Conservation (phyloP, 2,113 vertebrate species). For the Megaleporinus macrocephalus region DNA sequence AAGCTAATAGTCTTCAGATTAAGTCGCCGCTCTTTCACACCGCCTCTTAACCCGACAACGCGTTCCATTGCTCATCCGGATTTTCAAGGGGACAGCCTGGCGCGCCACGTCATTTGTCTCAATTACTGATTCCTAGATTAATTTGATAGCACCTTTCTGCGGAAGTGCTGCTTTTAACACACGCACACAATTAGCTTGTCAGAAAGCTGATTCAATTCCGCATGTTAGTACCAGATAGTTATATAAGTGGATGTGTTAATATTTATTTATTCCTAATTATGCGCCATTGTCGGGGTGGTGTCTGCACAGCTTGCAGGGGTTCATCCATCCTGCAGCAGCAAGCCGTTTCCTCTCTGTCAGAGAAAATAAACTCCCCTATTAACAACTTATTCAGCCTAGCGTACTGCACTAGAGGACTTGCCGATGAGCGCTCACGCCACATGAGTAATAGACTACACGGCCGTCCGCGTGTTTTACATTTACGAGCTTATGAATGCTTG, state of each 20-base stretch:
- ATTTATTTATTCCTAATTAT: slow-evolving; percentile 67
- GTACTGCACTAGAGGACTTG: slow-evolving; percentile 36
- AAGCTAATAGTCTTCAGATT: slow-evolving; percentile 61
- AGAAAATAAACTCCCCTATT: slow-evolving; percentile 62
- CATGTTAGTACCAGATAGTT: slow-evolving; percentile 52
- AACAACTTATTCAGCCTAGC: slow-evolving; percentile 57
- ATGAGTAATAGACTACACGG: slow-evolving; percentile 52
- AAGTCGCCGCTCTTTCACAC: slow-evolving; percentile 53
- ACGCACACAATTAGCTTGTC: slow-evolving; percentile 54
- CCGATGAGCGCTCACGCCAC: slow-evolving; percentile 25
- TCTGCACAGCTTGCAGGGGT: slow-evolving; percentile 48
- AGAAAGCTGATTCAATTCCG: slow-evolving; percentile 55
- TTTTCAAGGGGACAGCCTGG: slow-evolving; percentile 57
- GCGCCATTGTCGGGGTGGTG: slow-evolving; percentile 50
- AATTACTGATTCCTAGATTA: slow-evolving; percentile 64
- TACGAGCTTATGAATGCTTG: slow-evolving; percentile 35
- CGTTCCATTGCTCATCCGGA: slow-evolving; percentile 55
- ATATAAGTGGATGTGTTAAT: slow-evolving; percentile 61
- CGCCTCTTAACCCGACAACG: slow-evolving; percentile 58
- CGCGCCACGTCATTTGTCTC: slow-evolving; percentile 61
- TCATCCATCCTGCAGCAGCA: slow-evolving; percentile 61
- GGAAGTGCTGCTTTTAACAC: slow-evolving; percentile 44
- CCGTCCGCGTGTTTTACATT: slow-evolving; percentile 50
- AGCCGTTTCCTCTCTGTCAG: slow-evolving; percentile 61
- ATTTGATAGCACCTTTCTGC: slow-evolving; percentile 58